phyloP scores from a whole-genome alignment of 2,113 vertebrate genomes.

The pig (Sus scrofa) region DNA sequence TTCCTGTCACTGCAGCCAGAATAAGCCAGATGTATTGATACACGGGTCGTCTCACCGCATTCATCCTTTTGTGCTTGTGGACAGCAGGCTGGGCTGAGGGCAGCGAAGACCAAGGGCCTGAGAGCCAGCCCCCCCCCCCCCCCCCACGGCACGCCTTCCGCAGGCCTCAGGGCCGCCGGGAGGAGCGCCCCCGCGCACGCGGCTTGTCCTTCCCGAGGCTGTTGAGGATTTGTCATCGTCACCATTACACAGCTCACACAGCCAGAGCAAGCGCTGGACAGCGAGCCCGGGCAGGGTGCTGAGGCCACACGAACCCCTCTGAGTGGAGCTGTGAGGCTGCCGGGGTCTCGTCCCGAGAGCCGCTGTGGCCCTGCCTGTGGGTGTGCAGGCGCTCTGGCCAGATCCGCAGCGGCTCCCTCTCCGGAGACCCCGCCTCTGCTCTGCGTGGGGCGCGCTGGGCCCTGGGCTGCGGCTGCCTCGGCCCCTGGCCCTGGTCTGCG shows the following conservation, averaged over 20 bases:
- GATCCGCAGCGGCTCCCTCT: fast-evolving
- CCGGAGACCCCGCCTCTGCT: background rate
- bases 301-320: background rate
- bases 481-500: background rate
- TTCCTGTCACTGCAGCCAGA: background rate
- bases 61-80: background rate
- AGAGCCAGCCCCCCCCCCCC: background rate
- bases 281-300: background rate
- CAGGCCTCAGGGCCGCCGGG: background rate
- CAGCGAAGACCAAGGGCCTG: background rate
- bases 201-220: background rate
- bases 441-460: fast-evolving
- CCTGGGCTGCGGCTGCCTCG: fast-evolving
- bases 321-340: background rate
- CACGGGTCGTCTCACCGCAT: fast-evolving
- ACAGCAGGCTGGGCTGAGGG: background rate
- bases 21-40: background rate
- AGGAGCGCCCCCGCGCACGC: background rate
- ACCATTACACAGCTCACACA: background rate
- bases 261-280: background rate
- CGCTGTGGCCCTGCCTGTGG: background rate
- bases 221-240: background rate
- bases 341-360: background rate
- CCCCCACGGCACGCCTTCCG: fast-evolving
- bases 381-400: background rate